phyloP scores from a whole-genome alignment of 2,113 vertebrate species.

The Lichenostomus cassidix region DNA sequence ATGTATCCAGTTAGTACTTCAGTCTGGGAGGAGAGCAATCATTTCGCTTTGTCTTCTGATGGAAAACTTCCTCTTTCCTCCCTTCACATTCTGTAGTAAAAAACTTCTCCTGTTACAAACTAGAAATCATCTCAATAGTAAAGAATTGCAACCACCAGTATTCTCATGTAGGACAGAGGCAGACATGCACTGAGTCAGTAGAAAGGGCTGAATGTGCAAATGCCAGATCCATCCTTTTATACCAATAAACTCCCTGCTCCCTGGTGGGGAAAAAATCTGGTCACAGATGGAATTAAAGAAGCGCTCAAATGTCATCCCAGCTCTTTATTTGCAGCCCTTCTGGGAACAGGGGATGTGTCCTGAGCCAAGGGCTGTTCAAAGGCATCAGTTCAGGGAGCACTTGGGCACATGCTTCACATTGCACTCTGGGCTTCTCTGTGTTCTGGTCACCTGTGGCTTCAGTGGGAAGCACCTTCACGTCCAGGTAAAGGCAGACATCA shows the following conservation, averaged over 20 bases:
- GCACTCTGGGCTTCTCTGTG: rapidly evolving
- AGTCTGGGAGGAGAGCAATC: constrained; percentile 13
- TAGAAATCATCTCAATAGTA: constrained; percentile 9
- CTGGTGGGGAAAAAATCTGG: not conserved
- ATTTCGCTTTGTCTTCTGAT: constrained; percentile 38
- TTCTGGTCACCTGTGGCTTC: not conserved
- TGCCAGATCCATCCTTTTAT: not conserved
- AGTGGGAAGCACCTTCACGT: not conserved
- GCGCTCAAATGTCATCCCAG: not conserved
- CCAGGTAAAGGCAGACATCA: not conserved
- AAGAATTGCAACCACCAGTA: constrained; percentile 9
- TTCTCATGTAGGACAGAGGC: not conserved
- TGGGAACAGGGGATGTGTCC: not conserved
- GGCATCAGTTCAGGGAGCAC: not conserved
- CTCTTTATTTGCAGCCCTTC: not conserved
- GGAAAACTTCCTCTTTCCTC: constrained; percentile 13
- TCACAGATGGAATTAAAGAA: not conserved
- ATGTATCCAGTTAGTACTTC: not conserved
- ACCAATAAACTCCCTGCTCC: not conserved
- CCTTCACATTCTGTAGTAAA: not conserved
- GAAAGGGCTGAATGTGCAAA: not conserved
- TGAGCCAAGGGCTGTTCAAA: not conserved
- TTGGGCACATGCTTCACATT: rapidly evolving
- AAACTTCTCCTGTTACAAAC: not conserved
- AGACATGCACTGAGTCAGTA: not conserved